These are phyloP conservation scores for Brachionus rotundiformis DNA, from an alignment of 1,140 invertebrate species.

Conservation along the genomic window DNA sequence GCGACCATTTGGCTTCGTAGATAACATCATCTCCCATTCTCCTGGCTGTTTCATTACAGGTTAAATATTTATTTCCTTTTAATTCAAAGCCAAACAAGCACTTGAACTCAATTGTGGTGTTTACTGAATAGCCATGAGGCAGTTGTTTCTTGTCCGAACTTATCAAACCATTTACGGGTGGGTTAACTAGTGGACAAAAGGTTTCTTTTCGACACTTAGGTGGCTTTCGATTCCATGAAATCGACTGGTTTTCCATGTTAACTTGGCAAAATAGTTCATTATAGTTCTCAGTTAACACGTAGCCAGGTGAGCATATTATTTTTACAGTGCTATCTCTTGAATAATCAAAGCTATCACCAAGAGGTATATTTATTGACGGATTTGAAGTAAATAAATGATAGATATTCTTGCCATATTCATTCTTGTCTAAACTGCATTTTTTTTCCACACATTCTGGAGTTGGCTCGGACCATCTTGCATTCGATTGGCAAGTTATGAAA, in stretches of 20 bases:
- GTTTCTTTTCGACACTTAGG: constrained; percentile 1
- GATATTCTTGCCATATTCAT: background rate
- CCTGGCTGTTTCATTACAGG: background rate
- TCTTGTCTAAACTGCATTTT: background rate
- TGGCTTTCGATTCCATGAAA: background rate
- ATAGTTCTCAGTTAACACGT: background rate
- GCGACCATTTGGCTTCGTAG: background rate
- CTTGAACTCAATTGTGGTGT: constrained; percentile 17
- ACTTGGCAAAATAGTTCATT: background rate
- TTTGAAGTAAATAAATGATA: background rate
- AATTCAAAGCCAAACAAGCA: constrained; percentile 1
- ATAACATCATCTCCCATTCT: background rate
- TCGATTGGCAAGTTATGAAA: background rate
- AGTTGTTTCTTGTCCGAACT: background rate
- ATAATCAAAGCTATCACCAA: constrained; percentile 3
- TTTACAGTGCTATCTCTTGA: constrained; percentile 2
- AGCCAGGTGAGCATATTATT: background rate
- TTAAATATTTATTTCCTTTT: constrained; percentile 2
- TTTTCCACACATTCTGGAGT: constrained; percentile 21
- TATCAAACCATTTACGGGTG: background rate
- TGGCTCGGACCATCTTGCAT: background rate
- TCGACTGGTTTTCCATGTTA: background rate
- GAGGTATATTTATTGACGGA: background rate
- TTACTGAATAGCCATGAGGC: constrained; percentile 1
- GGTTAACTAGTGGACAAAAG: background rate